Evolutionary conservation across 2,888 invertebrate species (phyloP).

Genomic region (Alitta virens): DNA sequence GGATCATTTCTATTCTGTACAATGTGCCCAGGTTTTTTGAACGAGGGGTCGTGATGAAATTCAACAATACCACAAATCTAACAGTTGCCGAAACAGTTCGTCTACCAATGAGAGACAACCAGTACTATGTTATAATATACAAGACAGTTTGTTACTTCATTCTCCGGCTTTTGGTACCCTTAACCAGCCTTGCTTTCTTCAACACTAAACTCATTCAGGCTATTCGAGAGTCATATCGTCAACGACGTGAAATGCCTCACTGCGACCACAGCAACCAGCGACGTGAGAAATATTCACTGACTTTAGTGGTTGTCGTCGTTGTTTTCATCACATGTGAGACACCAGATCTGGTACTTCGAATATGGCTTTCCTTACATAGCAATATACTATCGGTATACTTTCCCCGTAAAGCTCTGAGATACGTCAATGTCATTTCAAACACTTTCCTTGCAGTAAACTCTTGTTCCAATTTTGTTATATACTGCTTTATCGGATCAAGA

Average conservation of each 20-base stretch:
- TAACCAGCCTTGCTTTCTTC: slow-evolving; percentile 27
- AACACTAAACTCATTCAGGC: slow-evolving; percentile 28
- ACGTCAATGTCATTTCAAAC: slow-evolving; percentile 27
- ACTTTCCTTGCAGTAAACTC: slow-evolving; percentile 30
- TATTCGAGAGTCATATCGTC: slow-evolving; percentile 16
- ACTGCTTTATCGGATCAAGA: slow-evolving; percentile 30
- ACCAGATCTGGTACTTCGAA: slow-evolving; percentile 28
- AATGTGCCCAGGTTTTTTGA: slow-evolving; percentile 32
- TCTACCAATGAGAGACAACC: slow-evolving; percentile 18
- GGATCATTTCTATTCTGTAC: slow-evolving; percentile 25
- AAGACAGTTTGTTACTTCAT: slow-evolving; percentile 28
- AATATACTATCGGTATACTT: slow-evolving; percentile 9
- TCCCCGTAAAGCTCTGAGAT: slow-evolving; percentile 12
- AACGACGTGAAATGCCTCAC: slow-evolving; percentile 12
- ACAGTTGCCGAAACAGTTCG: slow-evolving; percentile 7
- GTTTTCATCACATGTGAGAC: slow-evolving; percentile 30
- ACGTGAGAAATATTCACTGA: slow-evolving; percentile 24
- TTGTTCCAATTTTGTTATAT: slow-evolving; percentile 31
- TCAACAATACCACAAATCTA: slow-evolving; percentile 6
- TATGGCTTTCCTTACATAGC: slow-evolving; percentile 22
- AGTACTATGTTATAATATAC: slow-evolving; percentile 25
- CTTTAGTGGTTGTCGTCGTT: slow-evolving; percentile 28
- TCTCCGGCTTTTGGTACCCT: slow-evolving; percentile 25
- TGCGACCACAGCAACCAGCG: slow-evolving; percentile 12
- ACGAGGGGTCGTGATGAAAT: slow-evolving; percentile 3